These are phyloP conservation scores for Lasioglossum vierecki DNA, from an alignment of 2,888 invertebrate genomes.

Conservation along the genomic window DNA sequence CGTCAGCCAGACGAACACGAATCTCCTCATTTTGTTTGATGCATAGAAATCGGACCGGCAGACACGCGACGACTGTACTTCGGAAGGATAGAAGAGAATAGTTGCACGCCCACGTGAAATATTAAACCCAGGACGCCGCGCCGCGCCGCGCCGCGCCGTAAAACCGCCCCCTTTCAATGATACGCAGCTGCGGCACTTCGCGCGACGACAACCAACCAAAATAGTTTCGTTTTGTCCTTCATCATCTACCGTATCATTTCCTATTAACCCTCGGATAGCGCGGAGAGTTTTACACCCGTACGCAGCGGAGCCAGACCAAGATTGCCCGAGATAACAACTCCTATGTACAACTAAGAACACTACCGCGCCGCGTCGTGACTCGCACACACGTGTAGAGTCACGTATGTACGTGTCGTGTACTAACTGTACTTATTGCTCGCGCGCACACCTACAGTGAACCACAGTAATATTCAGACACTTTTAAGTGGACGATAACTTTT, in stretches of 20 bases:
- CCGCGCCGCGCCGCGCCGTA: too few relatives aligned
- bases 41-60: slow-evolving; percentile 20
- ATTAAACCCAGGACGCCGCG: slow-evolving; percentile 47
- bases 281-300: background rate
- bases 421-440: too few relatives aligned
- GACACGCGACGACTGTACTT: slow-evolving; percentile 26
- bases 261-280: background rate
- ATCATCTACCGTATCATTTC: background rate
- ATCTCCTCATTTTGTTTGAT: slow-evolving; percentile 23
- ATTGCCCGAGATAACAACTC: background rate
- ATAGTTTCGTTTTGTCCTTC: background rate
- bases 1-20: slow-evolving; percentile 18
- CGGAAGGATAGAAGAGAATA: slow-evolving; percentile 20
- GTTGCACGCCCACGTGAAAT: slow-evolving; percentile 68
- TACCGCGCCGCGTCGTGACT: background rate
- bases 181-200: background rate
- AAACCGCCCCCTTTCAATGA: slow-evolving; percentile 60
- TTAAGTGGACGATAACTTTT: too few relatives aligned
- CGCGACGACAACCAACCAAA: background rate
- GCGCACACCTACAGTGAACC: too few relatives aligned
- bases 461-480: too few relatives aligned
- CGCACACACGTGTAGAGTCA: background rate
- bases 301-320: background rate
- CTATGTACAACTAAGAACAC: background rate
- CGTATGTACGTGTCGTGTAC: too few relatives aligned